Percentiles rank a stretch among this genome's conserved stretches.
Evolutionary conservation across 2,888 invertebrate species (phyloP).

Genomic region (Amphipoea oculea): DNA sequence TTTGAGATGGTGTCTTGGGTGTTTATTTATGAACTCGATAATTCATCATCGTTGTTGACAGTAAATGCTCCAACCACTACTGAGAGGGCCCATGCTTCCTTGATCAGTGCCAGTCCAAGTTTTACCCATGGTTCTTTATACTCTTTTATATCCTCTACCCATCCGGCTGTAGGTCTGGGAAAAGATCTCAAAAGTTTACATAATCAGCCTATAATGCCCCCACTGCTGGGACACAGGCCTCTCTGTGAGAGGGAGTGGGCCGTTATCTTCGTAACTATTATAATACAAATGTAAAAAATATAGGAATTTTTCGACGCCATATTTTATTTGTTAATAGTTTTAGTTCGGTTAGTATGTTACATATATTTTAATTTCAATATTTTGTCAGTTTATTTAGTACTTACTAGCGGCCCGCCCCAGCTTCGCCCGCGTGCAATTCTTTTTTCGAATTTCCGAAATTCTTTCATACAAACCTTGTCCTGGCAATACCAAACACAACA

Average conservation of each 20-base stretch:
- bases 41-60: background rate
- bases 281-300: too few relatives aligned
- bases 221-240: background rate
- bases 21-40: background rate
- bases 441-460: too few relatives aligned
- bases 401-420: too few relatives aligned
- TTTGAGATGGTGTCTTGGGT: constrained; percentile 1
- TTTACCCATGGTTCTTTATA: background rate
- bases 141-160: background rate
- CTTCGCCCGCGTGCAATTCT: too few relatives aligned
- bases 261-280: background rate
- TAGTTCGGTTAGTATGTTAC: too few relatives aligned
- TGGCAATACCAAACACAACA: too few relatives aligned
- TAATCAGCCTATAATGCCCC: background rate
- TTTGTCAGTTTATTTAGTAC: too few relatives aligned
- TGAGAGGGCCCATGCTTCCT: background rate
- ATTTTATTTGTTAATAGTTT: too few relatives aligned
- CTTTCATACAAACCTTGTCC: too few relatives aligned
- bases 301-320: too few relatives aligned
- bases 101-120: background rate
- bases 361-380: too few relatives aligned
- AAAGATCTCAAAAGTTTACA: background rate
- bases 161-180: background rate
- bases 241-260: background rate
- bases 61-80: rapidly evolving